A percentile compares a stretch with the other conserved stretches of the same genome.
Conservation (phyloP, 2,113 vertebrate genomes). For the Gymnarchus niloticus region DNA sequence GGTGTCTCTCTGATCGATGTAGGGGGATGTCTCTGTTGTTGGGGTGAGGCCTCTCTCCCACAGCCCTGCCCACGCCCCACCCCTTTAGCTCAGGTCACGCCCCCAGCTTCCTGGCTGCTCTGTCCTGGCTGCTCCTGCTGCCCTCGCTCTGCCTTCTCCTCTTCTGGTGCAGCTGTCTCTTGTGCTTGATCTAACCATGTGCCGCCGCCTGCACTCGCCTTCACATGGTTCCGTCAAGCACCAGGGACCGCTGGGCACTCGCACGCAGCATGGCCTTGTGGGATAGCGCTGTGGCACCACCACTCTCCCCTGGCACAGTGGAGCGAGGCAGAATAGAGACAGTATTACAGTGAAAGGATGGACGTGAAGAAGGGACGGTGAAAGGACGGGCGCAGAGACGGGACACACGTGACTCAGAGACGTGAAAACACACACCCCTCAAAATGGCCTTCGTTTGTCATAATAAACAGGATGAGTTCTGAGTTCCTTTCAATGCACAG, state of each 20-base stretch:
- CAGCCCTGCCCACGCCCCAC: slow-evolving; percentile 71
- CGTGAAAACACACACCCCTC: not conserved
- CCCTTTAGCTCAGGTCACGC: slow-evolving; percentile 45
- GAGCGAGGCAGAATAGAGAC: slow-evolving; percentile 18
- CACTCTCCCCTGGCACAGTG: slow-evolving; percentile 21
- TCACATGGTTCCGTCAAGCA: slow-evolving; percentile 99
- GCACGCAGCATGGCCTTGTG: slow-evolving; percentile 81
- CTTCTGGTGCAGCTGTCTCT: slow-evolving; percentile 91
- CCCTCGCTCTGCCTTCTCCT: slow-evolving; percentile 68
- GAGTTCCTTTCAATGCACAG: not conserved
- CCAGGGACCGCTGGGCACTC: slow-evolving; percentile 96
- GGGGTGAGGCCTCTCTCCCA: slow-evolving; percentile 46
- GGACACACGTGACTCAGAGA: not conserved
- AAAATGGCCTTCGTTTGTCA: not conserved
- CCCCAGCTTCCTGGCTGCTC: slow-evolving; percentile 67
- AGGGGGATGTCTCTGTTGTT: not conserved
- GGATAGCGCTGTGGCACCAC: slow-evolving; percentile 59
- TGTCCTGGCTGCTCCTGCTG: slow-evolving; percentile 80
- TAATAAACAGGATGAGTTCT: not conserved
- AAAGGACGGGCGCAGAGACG: not conserved
- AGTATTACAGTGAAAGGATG: not conserved
- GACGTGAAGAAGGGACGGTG: not conserved
- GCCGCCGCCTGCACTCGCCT: slow-evolving; percentile 94
- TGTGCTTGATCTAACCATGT: slow-evolving; percentile 99
- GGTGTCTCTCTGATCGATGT: slow-evolving; percentile 16